phyloP scores from a whole-genome alignment of 2,113 vertebrate species.

The Fregetta grallaria region DNA sequence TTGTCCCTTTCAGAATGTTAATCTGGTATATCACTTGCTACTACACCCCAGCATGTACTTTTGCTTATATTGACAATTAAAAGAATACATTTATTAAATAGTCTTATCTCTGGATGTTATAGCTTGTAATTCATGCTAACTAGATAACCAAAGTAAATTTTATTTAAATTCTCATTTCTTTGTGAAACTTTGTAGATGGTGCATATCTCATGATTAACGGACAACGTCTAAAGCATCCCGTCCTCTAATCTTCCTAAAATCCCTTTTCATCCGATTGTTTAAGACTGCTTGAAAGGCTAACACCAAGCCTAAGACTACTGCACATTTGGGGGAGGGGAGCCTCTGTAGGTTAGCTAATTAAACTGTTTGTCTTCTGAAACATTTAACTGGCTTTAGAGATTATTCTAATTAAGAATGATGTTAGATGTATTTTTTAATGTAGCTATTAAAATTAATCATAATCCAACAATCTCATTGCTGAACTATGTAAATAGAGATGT shows the following conservation, averaged over 20 bases:
- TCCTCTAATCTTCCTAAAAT: slow-evolving; percentile 99
- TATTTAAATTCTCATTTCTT: slow-evolving; percentile 78
- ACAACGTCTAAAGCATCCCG: slow-evolving; percentile 95
- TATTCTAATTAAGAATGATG: slow-evolving; percentile 85
- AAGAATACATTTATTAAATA: slow-evolving; percentile 80
- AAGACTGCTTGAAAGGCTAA: slow-evolving; percentile 98
- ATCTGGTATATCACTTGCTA: slow-evolving; percentile 88
- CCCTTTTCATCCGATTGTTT: slow-evolving; percentile 99
- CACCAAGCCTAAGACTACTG: slow-evolving; percentile 83
- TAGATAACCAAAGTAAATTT: slow-evolving; percentile 80
- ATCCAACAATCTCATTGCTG: slow-evolving; percentile 75
- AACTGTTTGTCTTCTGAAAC: slow-evolving; percentile 94
- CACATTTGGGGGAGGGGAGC: slow-evolving; percentile 85
- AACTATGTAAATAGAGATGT: slow-evolving; percentile 77
- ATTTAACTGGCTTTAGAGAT: slow-evolving; percentile 92
- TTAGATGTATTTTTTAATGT: slow-evolving; percentile 85
- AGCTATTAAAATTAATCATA: slow-evolving; percentile 85
- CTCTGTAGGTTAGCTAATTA: slow-evolving; percentile 93
- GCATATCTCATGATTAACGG: slow-evolving; percentile 94
- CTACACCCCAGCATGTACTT: slow-evolving; percentile 79
- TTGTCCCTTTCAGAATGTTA: slow-evolving; percentile 89
- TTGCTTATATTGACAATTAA: slow-evolving; percentile 81
- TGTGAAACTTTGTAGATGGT: slow-evolving; percentile 81
- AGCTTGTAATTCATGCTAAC: slow-evolving; percentile 80
- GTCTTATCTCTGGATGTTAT: slow-evolving; percentile 76